Evolutionary conservation across 2,113 vertebrate genomes (phyloP), one percentile per base, ranked within the genome.

Genomic region (Carassius gibelio): DNA sequence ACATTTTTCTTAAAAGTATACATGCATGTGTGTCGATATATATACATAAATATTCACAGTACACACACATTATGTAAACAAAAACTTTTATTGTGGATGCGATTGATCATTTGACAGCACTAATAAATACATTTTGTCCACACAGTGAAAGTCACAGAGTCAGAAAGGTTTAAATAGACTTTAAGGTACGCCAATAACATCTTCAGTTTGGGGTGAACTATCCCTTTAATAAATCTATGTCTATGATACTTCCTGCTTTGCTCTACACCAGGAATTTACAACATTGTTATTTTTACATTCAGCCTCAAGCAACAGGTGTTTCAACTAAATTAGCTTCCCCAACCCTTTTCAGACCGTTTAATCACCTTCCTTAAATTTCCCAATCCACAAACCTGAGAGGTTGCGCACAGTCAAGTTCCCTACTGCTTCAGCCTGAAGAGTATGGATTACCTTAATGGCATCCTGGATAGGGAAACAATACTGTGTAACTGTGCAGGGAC

Each of bases 361-460:
- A 55, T 36, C 57, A 17, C 26, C 52, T 50, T 26, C 75, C 75
- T 85, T 83, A 88, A 88, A 82, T 75, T 76, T 84, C 42, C 68
- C 86, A 89, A 86, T 88, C 82, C 86, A 87, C 87, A 88, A 89
- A 90, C 79, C 66, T 84, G 38, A 80, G 45, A 68, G 57, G 68
- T 36, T 81, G 62, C 86, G 45, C 48, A 2, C 82, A 81, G 72
- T 81, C 62, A 76, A 72, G 52, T 77, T 48, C 74, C 87, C 85
- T 38, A 52, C 50, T 2, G 61, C 45, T 84, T 81, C 38, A 88
- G 72, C 55, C 82, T 86, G 66, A 86, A 77, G 83, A 90, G 89
- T 89, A 82, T 89, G 84, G 83, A 91, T 90, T 90, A 86, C 90
- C 84, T 89, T 88, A 89, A 89, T 82, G 85, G 83, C 71, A 88